These are phyloP conservation scores for Papilio glaucus DNA, from an alignment of 1,140 invertebrate genomes.

Conservation along the genomic window DNA sequence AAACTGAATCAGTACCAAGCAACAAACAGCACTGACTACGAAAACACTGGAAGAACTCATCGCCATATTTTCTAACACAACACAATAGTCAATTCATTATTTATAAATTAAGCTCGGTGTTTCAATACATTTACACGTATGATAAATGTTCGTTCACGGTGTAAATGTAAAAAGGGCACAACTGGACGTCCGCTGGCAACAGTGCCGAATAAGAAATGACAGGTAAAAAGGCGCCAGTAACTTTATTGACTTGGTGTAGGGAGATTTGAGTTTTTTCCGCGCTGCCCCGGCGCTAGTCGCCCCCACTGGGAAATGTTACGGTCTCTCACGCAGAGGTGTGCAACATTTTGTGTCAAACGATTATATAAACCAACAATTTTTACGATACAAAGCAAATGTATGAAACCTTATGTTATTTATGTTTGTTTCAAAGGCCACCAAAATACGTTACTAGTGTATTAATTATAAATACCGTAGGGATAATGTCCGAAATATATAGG, in stretches of 20 bases:
- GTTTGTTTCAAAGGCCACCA: no score
- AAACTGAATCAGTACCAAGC: constrained; percentile 47
- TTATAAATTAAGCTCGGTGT: constrained; percentile 28
- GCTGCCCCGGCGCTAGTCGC: constrained; percentile 63
- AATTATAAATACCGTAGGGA: no score
- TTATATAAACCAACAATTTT: no score
- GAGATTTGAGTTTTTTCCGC: constrained; percentile 75
- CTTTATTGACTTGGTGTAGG: constrained; percentile 69
- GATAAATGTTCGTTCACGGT: neutral
- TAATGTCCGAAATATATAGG: no score
- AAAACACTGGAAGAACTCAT: constrained; percentile 45
- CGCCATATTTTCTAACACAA: constrained; percentile 48
- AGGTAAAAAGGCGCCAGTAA: constrained; percentile 64
- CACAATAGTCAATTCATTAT: constrained; percentile 44
- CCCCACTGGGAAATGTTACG: constrained; percentile 74
- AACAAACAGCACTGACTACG: constrained; percentile 50
- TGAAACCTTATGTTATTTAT: neutral
- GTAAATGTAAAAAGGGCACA: constrained; percentile 34
- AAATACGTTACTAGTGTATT: no score
- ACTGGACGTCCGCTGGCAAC: constrained; percentile 53
- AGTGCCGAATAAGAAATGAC: constrained; percentile 72
- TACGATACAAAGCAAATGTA: no score
- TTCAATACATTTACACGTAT: neutral
- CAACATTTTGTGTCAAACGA: constrained; percentile 56
- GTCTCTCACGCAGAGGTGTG: constrained; percentile 40